These are phyloP conservation scores for Proteles cristata DNA, from an alignment of 2,113 vertebrate genomes.

Conservation along the genomic window DNA sequence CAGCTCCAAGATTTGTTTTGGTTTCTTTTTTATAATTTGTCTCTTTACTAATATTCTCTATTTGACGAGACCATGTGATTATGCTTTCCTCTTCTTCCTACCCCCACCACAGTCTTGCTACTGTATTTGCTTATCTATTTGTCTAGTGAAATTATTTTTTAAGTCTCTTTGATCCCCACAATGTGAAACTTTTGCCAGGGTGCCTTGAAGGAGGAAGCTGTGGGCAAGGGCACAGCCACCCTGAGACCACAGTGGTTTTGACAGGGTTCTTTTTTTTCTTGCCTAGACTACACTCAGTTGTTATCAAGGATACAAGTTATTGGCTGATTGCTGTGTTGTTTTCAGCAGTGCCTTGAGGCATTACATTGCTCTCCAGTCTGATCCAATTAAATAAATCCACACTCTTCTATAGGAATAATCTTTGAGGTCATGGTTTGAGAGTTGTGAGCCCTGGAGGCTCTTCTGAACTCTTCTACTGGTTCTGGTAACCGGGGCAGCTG, in stretches of 20 bases:
- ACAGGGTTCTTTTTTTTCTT: not conserved
- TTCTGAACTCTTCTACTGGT: not conserved
- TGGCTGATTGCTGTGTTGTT: not conserved
- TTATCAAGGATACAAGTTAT: not conserved
- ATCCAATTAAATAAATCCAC: not conserved
- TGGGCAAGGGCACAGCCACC: not conserved
- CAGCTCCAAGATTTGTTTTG: not conserved
- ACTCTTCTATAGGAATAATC: not conserved
- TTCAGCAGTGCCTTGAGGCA: not conserved
- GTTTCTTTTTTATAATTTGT: not conserved
- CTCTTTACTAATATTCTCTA: not conserved
- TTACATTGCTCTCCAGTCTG: not conserved
- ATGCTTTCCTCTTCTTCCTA: not conserved
- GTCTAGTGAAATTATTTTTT: not conserved
- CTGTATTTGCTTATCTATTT: not conserved
- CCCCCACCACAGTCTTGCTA: not conserved
- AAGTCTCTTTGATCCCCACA: not conserved
- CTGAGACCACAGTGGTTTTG: not conserved
- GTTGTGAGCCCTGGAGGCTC: not conserved
- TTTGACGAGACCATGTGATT: not conserved
- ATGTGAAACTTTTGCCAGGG: not conserved
- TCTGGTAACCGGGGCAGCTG: not conserved
- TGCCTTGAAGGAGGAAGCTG: not conserved
- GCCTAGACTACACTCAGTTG: not conserved
- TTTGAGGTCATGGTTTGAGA: constrained; percentile 14